phyloP scores from a whole-genome alignment of 2,888 invertebrate species.

The Drosophila nigricruria region DNA sequence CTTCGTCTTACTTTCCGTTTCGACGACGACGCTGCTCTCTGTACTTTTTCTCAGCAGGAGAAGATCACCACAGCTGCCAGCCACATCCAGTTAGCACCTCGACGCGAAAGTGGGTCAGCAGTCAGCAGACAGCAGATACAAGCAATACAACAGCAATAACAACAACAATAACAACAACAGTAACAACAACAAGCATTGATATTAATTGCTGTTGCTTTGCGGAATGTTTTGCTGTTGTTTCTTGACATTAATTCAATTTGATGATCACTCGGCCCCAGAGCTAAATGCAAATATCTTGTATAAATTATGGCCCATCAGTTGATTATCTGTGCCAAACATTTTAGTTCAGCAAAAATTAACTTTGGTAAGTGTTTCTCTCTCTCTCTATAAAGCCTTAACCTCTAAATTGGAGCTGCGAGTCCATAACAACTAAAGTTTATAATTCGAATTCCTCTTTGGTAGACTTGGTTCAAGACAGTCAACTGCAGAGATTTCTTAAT shows the following conservation, averaged over 20 bases:
- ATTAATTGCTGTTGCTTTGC: conserved; percentile 67
- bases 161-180: conserved; percentile 25
- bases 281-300: conserved; percentile 76
- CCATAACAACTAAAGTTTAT: background rate
- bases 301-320: conserved; percentile 64
- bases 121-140: background rate
- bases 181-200: conserved; percentile 47
- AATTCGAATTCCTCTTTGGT: background rate
- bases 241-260: conserved; percentile 73
- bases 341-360: conserved; percentile 2
- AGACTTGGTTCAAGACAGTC: background rate
- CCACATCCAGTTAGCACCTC: conserved; percentile 64
- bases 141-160: conserved; percentile 12
- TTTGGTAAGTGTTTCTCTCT: conserved; percentile 40
- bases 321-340: conserved; percentile 35
- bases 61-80: background rate
- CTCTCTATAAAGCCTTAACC: conserved; percentile 48
- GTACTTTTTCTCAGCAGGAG: conserved; percentile 23
- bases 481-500: no score
- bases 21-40: conserved; percentile 3
- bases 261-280: conserved; percentile 34
- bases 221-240: conserved; percentile 37
- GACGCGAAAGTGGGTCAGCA: conserved; percentile 73
- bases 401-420: conserved; percentile 24
- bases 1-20: conserved; percentile 42